phyloP scores from a whole-genome alignment of 2,888 invertebrate genomes.

The Tachina lurida region DNA sequence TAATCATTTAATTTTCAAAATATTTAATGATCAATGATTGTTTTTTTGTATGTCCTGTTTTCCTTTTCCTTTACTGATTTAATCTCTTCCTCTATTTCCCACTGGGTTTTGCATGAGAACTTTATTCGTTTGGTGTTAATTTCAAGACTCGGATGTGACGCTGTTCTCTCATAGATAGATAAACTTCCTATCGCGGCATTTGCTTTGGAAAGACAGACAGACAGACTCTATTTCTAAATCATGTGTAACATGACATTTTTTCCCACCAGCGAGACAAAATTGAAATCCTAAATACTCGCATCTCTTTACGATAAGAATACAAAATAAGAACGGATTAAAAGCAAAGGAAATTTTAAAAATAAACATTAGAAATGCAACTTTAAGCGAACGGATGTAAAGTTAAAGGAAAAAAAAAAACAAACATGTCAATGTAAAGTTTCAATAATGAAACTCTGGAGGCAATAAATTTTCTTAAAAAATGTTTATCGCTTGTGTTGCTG shows the following conservation, averaged over 20 bases:
- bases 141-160: constrained; percentile 56
- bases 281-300: constrained; percentile 14
- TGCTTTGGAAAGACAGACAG: not conserved
- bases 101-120: constrained; percentile 43
- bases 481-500: not conserved
- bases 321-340: constrained; percentile 21
- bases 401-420: not conserved
- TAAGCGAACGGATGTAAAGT: constrained; percentile 11
- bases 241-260: constrained; percentile 36
- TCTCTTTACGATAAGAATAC: not conserved
- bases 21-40: not conserved
- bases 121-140: not conserved
- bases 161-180: not conserved
- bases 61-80: not conserved
- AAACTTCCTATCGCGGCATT: constrained; percentile 43
- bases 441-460: not conserved
- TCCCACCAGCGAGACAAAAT: constrained; percentile 22
- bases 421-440: not conserved
- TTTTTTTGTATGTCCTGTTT: not conserved
- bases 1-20: constrained; percentile 1
- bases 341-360: not conserved
- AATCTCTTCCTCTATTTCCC: constrained; percentile 14
- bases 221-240: not conserved
- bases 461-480: constrained; percentile 29
- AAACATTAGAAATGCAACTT: constrained; percentile 1